Conservation (phyloP, 2,797 vertebrate genomes). For the Austrolebias charrua region DNA sequence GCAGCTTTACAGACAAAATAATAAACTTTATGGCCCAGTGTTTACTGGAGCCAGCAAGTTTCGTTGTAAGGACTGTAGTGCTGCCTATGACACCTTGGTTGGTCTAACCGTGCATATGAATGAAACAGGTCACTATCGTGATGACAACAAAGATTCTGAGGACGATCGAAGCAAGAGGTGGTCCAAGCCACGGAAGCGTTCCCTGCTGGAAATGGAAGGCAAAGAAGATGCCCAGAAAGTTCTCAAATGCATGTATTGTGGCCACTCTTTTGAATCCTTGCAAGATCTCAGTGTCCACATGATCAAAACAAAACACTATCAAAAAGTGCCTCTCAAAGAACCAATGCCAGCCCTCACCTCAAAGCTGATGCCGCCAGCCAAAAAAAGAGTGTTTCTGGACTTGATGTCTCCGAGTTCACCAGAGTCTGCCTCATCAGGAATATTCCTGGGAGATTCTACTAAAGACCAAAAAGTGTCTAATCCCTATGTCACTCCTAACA, state of each 20-base stretch:
- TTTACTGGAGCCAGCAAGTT: slow-evolving; percentile 99
- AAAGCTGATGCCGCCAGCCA: slow-evolving; percentile 93
- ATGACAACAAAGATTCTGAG: slow-evolving; percentile 95
- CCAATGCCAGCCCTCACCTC: slow-evolving; percentile 93
- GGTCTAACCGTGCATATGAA: slow-evolving; percentile 99
- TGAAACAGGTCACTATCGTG: slow-evolving; percentile 96
- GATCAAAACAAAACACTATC: slow-evolving; percentile 99
- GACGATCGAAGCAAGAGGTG: slow-evolving; percentile 91
- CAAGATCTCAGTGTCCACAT: slow-evolving; percentile 99
- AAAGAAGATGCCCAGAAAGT: slow-evolving; percentile 99
- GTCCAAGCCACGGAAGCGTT: slow-evolving; percentile 96
- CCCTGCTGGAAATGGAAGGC: slow-evolving; percentile 96
- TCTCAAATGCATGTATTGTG: slow-evolving; percentile 99
- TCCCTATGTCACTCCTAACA: slow-evolving; percentile 97
- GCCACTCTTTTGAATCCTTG: slow-evolving; percentile 96
- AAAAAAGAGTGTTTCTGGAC: slow-evolving; percentile 94
- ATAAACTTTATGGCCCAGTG: slow-evolving; percentile 95
- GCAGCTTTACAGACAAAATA: slow-evolving; percentile 97
- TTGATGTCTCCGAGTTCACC: slow-evolving; percentile 91
- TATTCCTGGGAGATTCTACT: slow-evolving; percentile 81
- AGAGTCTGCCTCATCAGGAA: slow-evolving; percentile 83
- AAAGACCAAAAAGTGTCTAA: slow-evolving; percentile 94
- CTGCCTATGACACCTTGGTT: slow-evolving; percentile 95
- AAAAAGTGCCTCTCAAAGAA: slow-evolving; percentile 99
- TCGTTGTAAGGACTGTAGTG: slow-evolving; percentile 97